Evolutionary conservation across 2,113 vertebrate genomes (phyloP).

Genomic region (Melospiza melodia): DNA sequence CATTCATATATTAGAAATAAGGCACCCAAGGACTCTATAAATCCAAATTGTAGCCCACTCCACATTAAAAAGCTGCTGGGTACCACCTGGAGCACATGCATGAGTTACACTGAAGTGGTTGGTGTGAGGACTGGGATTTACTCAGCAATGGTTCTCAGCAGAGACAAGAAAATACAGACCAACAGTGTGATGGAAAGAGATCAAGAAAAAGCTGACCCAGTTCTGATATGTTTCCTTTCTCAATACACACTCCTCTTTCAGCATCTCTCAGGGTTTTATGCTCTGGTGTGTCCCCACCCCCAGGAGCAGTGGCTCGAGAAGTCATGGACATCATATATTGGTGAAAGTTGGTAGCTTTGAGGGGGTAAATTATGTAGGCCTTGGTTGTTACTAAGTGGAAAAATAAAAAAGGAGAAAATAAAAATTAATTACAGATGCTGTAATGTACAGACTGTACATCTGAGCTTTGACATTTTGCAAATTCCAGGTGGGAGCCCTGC

Average conservation of each 20-base stretch:
- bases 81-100: fast-evolving
- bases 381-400: not conserved
- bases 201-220: not conserved
- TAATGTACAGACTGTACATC: not conserved
- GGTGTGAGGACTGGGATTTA: not conserved
- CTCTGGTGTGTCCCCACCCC: not conserved
- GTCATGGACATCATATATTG: fast-evolving
- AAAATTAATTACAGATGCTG: not conserved
- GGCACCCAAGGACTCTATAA: not conserved
- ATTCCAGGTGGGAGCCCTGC: not conserved
- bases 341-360: not conserved
- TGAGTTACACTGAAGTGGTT: not conserved
- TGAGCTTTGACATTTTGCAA: not conserved
- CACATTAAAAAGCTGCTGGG: not conserved
- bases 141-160: not conserved
- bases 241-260: not conserved
- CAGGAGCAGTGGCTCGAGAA: not conserved
- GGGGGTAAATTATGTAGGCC: not conserved
- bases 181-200: not conserved
- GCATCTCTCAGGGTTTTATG: not conserved
- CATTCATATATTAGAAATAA: not conserved
- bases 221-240: not conserved
- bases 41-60: not conserved
- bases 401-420: not conserved
- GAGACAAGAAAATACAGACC: not conserved